phyloP scores from a whole-genome alignment of 1,140 invertebrate genomes.

The Berghia stephanieae region DNA sequence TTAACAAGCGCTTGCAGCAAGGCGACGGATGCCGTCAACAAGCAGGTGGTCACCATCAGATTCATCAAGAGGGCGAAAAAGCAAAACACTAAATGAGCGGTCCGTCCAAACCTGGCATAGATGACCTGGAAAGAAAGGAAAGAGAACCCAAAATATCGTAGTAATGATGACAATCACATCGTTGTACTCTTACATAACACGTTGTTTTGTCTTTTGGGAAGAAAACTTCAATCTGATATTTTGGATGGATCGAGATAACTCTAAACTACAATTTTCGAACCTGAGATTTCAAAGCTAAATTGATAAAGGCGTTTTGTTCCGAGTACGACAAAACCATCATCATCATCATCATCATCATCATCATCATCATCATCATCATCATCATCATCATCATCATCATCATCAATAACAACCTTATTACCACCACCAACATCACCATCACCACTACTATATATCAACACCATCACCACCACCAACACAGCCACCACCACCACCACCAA shows the following conservation, averaged over 20 bases:
- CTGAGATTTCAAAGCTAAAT: too few relatives aligned
- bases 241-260: background rate
- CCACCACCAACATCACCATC: too few relatives aligned
- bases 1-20: constrained; percentile 48
- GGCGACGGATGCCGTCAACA: constrained; percentile 48
- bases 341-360: constrained; percentile 9
- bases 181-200: background rate
- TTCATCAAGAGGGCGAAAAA: constrained; percentile 63
- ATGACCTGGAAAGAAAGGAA: constrained; percentile 54
- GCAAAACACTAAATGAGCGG: constrained; percentile 60
- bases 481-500: too few relatives aligned
- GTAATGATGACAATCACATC: background rate
- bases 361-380: constrained; percentile 22
- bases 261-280: background rate
- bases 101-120: constrained; percentile 59
- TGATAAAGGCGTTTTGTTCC: too few relatives aligned
- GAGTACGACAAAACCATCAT: background rate
- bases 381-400: constrained; percentile 26
- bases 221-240: background rate
- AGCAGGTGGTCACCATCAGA: constrained; percentile 53
- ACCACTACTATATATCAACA: background rate
- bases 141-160: background rate
- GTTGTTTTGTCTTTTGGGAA: background rate
- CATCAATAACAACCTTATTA: constrained; percentile 9
- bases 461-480: too few relatives aligned